Evolutionary conservation across 2,888 invertebrate species (phyloP), one percentile per base, ranked within the genome.

Genomic region (Agriopis leucophaearia): DNA sequence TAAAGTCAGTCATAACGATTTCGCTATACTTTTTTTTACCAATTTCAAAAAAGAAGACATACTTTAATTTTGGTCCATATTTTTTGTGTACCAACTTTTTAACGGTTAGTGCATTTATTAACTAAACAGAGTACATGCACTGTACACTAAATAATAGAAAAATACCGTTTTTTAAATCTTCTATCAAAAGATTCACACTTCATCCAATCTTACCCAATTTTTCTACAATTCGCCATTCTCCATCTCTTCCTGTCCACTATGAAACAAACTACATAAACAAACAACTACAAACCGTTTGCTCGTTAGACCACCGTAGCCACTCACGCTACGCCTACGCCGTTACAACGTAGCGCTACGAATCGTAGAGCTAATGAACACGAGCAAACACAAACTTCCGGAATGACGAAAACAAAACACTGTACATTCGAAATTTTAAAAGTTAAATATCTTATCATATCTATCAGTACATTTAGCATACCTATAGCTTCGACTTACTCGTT

Each of bases 291-390:
- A 16, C 18, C 12, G 42, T 15, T 51, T 8, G 55, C 55, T 55
- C 55, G 55, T 55, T 55, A 55, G 16, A 16, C 16, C 16, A 9
- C 40, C 27, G 55, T 55, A 42, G 55, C 55, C 42, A 27, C 55
- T 42, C 42, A 18, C 18, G 55, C 42, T 18, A 40, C 40, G 42
- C 54, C 55, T 55, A 55, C 55, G 13, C 15, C 40, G 40, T n/a
- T 16, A 54, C 42, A n/a, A 18, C 55, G 42, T 55, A 12, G 42
- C 27, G n/a, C 42, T 54, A 40, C 38, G 16, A 42, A 27, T 55
- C 42, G 55, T 55, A 55, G 55, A 58, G 38, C 47, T 58, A 58
- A 58, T 58, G 58, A 58, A 58, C 45, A 35, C 48, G 16, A 38
- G 44, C 58, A 47, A 58, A 58, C 58, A 48, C 6, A 10, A 36